These are phyloP conservation scores for Henricia sp. DNA, from an alignment of 53 echinoderm and acorn worm species.

Conservation along the genomic window DNA sequence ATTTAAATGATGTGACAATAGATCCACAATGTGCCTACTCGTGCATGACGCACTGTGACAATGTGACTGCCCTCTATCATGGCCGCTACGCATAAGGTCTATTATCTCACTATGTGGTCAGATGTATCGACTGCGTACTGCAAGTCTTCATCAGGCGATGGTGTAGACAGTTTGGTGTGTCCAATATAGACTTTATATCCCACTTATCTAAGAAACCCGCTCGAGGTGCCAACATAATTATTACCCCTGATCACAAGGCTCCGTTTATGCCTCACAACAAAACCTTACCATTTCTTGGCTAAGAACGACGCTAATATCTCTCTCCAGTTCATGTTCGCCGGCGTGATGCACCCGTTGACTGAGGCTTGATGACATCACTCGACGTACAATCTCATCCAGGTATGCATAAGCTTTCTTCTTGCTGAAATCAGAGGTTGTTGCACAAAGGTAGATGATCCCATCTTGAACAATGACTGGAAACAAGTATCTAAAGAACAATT, in stretches of 20 bases:
- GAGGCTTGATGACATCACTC: constrained; percentile 70
- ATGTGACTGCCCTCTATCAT: no score
- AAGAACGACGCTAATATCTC: constrained; percentile 84
- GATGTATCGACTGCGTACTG: background rate
- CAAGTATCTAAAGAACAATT: constrained; percentile 76
- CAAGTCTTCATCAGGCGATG: no score
- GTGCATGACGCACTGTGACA: no score
- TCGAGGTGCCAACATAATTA: no score
- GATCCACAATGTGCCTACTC: no score
- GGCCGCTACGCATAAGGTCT: background rate
- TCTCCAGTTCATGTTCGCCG: constrained; percentile 84
- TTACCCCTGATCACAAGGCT: no score
- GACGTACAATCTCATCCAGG: constrained; percentile 78
- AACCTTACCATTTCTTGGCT: constrained; percentile 89
- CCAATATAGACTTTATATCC: background rate
- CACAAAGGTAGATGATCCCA: constrained; percentile 86
- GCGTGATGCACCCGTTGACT: constrained; percentile 89
- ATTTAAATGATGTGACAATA: no score
- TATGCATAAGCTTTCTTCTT: constrained; percentile 72
- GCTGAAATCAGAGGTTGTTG: constrained; percentile 80
- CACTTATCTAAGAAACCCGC: background rate
- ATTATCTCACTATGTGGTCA: background rate
- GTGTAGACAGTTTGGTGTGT: no score
- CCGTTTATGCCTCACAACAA: no score
- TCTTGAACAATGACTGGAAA: constrained; percentile 92